Evolutionary conservation across 2,113 vertebrate genomes (phyloP).

Genomic region (Proteles cristata): DNA sequence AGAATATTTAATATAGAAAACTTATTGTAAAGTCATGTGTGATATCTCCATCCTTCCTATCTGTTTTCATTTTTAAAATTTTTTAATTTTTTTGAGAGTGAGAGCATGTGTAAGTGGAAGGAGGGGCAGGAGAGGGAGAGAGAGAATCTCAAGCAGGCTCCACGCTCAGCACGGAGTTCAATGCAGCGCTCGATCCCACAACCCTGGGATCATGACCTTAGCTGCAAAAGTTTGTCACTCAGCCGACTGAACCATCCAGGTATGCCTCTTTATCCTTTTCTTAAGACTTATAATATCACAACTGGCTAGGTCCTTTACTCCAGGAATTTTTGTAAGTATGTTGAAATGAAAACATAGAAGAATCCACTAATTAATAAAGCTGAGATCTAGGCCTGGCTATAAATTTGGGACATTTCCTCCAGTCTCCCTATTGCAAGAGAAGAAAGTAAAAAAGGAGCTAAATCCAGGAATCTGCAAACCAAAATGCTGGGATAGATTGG

Average conservation of each 20-base stretch:
- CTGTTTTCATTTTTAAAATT: too few species aligned
- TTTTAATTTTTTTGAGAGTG: too few species aligned
- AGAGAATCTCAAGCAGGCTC: too few species aligned
- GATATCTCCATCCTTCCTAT: background rate
- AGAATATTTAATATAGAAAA: background rate
- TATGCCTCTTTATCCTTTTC: fast-evolving
- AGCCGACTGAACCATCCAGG: too few species aligned
- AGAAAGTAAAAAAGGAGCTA: background rate
- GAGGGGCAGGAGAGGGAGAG: too few species aligned
- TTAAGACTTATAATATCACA: background rate
- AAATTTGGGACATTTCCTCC: background rate
- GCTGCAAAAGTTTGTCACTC: too few species aligned
- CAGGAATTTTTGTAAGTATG: background rate
- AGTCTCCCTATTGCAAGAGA: background rate
- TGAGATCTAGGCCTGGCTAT: background rate
- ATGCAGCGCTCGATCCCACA: too few species aligned
- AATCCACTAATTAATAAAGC: background rate
- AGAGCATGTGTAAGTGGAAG: too few species aligned
- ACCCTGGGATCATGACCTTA: too few species aligned
- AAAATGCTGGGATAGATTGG: background rate
- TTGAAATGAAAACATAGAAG: background rate
- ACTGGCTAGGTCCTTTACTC: background rate
- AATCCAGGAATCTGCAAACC: background rate
- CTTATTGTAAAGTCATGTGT: background rate
- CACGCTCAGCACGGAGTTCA: too few species aligned